Evolutionary conservation across 2,797 vertebrate genomes (phyloP), one percentile per base, ranked within the genome.

Genomic region (Clarias platycephalus): DNA sequence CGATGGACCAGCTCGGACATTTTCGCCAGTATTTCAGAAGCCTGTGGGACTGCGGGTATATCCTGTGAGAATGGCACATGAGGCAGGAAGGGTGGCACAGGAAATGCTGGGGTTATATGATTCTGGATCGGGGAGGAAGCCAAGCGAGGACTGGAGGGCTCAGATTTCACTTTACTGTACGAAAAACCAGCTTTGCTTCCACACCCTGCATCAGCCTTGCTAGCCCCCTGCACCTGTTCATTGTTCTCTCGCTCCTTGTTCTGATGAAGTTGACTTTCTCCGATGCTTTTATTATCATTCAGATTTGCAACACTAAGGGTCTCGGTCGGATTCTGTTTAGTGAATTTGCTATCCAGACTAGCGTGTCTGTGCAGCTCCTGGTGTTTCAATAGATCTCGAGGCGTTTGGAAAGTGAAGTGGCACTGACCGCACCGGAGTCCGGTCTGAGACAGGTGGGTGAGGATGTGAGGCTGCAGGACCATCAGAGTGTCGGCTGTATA

Each of bases 1-100:
- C 95, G 93, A 88, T 97, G 96, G 26, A 97, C 96, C 86, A 97
- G 91, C 91, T 97, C 96, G 0, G 96, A 97, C 96, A 97, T 97
- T 92, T 96, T 97, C 71, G 96, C 96, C 88, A 97, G 74, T 89
- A 97, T 96, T 91, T 97, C 96, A 6, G 96, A 97, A 83, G 96
- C 96, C 80, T 97, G 96, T 75, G 96, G 95, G 84, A 95, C 96
- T 87, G 96, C 94, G 0, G 95, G 95, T 87, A 96, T 95, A 68
- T 97, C 96, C 83, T 97, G 96, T 75, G 95, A 95, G 76, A 96
- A 96, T 80, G 96, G 94, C 89, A 96, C 96, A 85, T 96, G 96
- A n/a, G 96, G 96, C 7, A 97, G 93, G 79, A 96, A 96, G 80
- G 96, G 96, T 40, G 95, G 95, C 93, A 97, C 92, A 1, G 95